Conservation (phyloP, 2,888 invertebrate genomes). For the Drosophila phalerata region DNA sequence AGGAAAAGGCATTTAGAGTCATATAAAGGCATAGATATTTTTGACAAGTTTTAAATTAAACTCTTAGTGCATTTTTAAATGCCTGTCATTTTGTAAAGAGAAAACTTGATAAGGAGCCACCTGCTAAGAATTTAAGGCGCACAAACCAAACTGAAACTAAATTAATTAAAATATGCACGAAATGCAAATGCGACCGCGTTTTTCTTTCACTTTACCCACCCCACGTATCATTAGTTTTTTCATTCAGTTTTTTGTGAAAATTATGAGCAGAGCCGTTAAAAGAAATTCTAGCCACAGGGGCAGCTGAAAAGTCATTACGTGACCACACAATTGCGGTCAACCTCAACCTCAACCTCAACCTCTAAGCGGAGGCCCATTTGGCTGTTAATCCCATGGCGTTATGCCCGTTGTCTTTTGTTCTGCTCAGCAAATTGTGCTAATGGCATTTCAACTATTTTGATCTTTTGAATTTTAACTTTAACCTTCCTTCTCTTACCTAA, state of each 20-base stretch:
- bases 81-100: slow-evolving; percentile 22
- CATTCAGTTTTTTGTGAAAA: slow-evolving; percentile 30
- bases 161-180: slow-evolving; percentile 49
- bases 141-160: slow-evolving; percentile 44
- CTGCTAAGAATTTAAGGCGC: slow-evolving; percentile 13
- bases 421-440: slow-evolving; percentile 52
- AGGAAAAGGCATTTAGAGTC: no score
- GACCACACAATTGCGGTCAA: slow-evolving; percentile 69
- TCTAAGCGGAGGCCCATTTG: slow-evolving; percentile 14
- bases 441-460: slow-evolving; percentile 66
- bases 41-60: slow-evolving; percentile 67
- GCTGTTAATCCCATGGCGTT: slow-evolving; percentile 34
- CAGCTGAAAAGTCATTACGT: slow-evolving; percentile 64
- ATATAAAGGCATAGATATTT: slow-evolving; percentile 13
- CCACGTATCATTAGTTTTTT: slow-evolving; percentile 40
- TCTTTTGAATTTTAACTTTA: slow-evolving; percentile 32
- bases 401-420: slow-evolving; percentile 8
- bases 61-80: slow-evolving; percentile 73
- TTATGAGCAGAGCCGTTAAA: slow-evolving; percentile 45
- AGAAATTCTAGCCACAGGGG: slow-evolving; percentile 24
- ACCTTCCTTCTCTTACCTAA: slow-evolving; percentile 13
- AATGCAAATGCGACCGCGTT: slow-evolving; percentile 14
- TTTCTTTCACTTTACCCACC: background rate
- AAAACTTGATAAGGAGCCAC: background rate
- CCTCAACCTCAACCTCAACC: slow-evolving; percentile 25